Base-by-base conservation (phyloP, 1,140 invertebrate species). In the Platyura marginata region DNA sequence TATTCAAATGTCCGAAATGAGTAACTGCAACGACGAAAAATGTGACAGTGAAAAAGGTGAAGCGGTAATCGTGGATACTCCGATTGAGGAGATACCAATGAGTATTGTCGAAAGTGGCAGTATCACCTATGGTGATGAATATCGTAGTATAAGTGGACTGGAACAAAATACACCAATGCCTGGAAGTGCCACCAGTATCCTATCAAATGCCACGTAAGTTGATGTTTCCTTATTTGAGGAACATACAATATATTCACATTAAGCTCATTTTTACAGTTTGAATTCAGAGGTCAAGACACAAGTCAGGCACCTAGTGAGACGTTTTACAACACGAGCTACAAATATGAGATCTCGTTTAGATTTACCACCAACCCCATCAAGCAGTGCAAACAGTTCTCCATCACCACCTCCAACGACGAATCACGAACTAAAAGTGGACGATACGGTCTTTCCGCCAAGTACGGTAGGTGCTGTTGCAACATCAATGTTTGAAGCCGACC, bases 311-410 rank as follows among this genome's bases (percentile, higher is more conserved):
- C 51, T 77, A 25, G 71, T 73, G 0, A 57, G 67, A 10, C 70
- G 71, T 10, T 77, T 78, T 46, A 66, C 69, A 0, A 64, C 67
- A 10, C 55, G 75, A 19, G 68, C 74, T 4, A 65, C 69, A 44
- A 63, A 66, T 42, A 64, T 71, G 0, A 66, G 69, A 49, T 61
- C 67, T 29, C 56, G 68, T 32, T 62, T 78, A 9, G 70, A 73
- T 41, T 55, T 71, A 22, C 74, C 74, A 0, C 72, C 72, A 6
- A 75, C 74, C 4, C 73, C 74, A 1, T 75, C 74, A 2, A 69
- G 69, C 6, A 60, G 64, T 36, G 59, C 65, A 44, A 64, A 65
- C 44, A 53, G 55, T 1, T 56, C 55, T 38, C 51, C 56, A 13
- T 54, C 55, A 2, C 53, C 52, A 16, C 39, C 35, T 29, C 22